Evolutionary conservation across 2,113 vertebrate species (phyloP).

Genomic region (Xiphophorus couchianus): DNA sequence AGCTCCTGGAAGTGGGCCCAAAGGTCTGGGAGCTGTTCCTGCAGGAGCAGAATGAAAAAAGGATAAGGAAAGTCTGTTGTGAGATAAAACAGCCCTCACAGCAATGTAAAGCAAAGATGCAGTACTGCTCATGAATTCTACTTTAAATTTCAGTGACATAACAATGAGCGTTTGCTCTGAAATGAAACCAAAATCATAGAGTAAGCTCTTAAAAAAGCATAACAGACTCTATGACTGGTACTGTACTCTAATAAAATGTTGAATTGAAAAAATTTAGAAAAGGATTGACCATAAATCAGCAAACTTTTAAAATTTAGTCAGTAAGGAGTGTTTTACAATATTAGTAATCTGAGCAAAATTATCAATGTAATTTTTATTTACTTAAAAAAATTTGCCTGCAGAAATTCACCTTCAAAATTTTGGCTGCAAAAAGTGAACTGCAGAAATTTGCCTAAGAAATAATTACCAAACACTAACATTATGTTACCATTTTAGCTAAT

Average conservation of each 20-base stretch:
- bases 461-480: background rate
- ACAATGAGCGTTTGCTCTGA: background rate
- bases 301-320: too few species aligned
- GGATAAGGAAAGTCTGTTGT: background rate
- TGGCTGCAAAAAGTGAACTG: too few species aligned
- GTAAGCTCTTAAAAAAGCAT: background rate
- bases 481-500: background rate
- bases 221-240: background rate
- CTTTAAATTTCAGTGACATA: background rate
- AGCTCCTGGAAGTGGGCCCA: slow-evolving; percentile 90
- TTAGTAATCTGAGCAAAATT: background rate
- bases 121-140: background rate
- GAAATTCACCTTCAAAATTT: too few species aligned
- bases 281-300: too few species aligned
- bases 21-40: slow-evolving; percentile 95
- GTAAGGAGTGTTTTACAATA: background rate
- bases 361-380: background rate
- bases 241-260: too few species aligned
- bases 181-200: background rate
- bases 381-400: too few species aligned
- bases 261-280: too few species aligned
- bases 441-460: too few species aligned
- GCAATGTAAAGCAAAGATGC: background rate
- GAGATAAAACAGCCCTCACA: background rate
- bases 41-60: slow-evolving; percentile 21